Evolutionary conservation across 1,140 invertebrate species (phyloP).

Genomic region (Drosophila kohkoa): DNA sequence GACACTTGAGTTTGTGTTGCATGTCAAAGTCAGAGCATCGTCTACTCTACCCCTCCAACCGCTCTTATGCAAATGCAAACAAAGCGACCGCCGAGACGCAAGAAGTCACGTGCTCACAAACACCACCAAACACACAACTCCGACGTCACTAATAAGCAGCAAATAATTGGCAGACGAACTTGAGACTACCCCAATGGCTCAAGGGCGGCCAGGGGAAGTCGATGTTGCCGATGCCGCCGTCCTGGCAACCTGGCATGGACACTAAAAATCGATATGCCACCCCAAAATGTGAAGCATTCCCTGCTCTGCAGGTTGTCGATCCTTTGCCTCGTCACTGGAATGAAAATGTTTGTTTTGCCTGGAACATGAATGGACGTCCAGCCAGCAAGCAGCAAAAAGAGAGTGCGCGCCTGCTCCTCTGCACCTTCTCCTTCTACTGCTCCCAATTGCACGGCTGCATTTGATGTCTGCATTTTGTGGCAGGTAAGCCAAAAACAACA

Average conservation of each 20-base stretch:
- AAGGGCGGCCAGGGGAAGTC: slow-evolving; percentile 22
- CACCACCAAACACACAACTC: slow-evolving; percentile 38
- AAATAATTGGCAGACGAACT: slow-evolving; percentile 83
- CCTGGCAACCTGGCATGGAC: slow-evolving; percentile 55
- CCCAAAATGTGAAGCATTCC: slow-evolving; percentile 24
- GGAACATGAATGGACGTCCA: slow-evolving; percentile 7
- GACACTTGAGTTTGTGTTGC: slow-evolving; percentile 56
- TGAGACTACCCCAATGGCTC: slow-evolving; percentile 78
- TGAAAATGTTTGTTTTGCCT: slow-evolving; percentile 53
- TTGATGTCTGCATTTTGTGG: slow-evolving; percentile 37
- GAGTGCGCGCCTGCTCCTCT: neutral
- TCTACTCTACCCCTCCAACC: neutral
- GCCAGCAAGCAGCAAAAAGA: neutral
- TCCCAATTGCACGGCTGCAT: slow-evolving; percentile 18
- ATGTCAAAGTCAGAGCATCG: slow-evolving; percentile 59
- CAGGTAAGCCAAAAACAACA: slow-evolving; percentile 30
- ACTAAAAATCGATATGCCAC: slow-evolving; percentile 76
- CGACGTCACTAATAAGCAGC: slow-evolving; percentile 72
- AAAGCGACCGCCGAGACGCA: slow-evolving; percentile 71
- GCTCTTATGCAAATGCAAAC: slow-evolving; percentile 73
- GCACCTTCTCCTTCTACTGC: neutral
- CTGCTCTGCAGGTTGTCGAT: slow-evolving; percentile 71
- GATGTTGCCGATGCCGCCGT: slow-evolving; percentile 26
- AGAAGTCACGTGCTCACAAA: slow-evolving; percentile 76
- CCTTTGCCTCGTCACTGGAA: slow-evolving; percentile 57